A percentile compares a stretch with the other conserved stretches of the same genome.
phyloP scores from a whole-genome alignment of 1,140 invertebrate species.

The Papilio dardanus region DNA sequence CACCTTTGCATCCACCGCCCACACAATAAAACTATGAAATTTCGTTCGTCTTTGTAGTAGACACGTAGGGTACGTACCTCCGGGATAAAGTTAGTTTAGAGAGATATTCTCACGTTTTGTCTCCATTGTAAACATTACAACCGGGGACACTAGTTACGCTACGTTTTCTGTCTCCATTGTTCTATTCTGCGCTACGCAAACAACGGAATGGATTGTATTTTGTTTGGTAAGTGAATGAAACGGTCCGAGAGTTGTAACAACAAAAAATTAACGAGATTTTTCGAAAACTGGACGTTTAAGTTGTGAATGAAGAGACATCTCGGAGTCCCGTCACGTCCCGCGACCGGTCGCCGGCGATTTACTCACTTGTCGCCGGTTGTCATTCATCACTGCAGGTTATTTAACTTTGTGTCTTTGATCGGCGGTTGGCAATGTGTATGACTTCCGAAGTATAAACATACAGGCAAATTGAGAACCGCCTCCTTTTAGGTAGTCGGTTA shows the following conservation, averaged over 20 bases:
- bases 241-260: slow-evolving; percentile 38
- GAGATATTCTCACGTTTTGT: slow-evolving; percentile 77
- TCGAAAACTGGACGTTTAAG: slow-evolving; percentile 35
- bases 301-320: slow-evolving; percentile 61
- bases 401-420: slow-evolving; percentile 28
- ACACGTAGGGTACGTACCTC: slow-evolving; percentile 67
- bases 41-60: slow-evolving; percentile 64
- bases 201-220: slow-evolving; percentile 57
- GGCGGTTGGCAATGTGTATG: background rate
- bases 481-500: too few species aligned
- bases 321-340: slow-evolving; percentile 61
- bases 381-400: slow-evolving; percentile 46
- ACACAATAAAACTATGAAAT: slow-evolving; percentile 61
- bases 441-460: too few species aligned
- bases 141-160: slow-evolving; percentile 69
- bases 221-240: slow-evolving; percentile 53
- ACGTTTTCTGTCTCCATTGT: slow-evolving; percentile 73
- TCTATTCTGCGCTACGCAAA: slow-evolving; percentile 75
- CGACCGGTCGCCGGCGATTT: slow-evolving; percentile 59
- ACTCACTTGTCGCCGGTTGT: slow-evolving; percentile 47
- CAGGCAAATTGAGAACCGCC: too few species aligned
- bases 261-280: slow-evolving; percentile 45
- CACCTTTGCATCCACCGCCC: slow-evolving; percentile 68
- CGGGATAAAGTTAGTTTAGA: slow-evolving; percentile 69
- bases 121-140: slow-evolving; percentile 73